Evolutionary conservation across 1,140 invertebrate species (phyloP).

Genomic region (Drosophila biarmipes): DNA sequence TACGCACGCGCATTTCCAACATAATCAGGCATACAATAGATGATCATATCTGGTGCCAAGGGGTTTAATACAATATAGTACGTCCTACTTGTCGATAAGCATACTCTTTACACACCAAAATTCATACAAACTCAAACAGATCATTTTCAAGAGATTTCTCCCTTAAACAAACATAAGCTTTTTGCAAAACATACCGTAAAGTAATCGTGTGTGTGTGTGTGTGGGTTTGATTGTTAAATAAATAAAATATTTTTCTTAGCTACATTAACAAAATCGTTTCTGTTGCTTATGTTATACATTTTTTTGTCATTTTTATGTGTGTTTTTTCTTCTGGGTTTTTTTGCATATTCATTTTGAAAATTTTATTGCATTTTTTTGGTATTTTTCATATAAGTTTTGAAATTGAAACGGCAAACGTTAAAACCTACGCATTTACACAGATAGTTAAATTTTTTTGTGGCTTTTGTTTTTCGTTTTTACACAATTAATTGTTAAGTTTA

Average conservation of each 20-base stretch:
- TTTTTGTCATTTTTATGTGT: conserved; percentile 59
- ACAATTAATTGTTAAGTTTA: conserved; percentile 60
- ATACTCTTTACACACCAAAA: conserved; percentile 54
- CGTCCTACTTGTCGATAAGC: conserved; percentile 38
- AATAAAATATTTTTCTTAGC: conserved; percentile 53
- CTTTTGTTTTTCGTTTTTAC: conserved; percentile 52
- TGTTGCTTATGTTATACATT: conserved; percentile 43
- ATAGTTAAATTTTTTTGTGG: conserved; percentile 54
- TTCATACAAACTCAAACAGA: conserved; percentile 31
- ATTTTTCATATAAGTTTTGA: conserved; percentile 54
- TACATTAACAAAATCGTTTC: conserved; percentile 47
- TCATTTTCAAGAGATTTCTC: conserved; percentile 21
- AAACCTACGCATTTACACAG: conserved; percentile 77
- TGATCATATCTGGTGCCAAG: conserved; percentile 37
- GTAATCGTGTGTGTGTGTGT: conserved; percentile 24
- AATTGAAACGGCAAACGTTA: conserved; percentile 79
- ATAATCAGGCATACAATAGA: conserved; percentile 71
- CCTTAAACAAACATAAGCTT: conserved; percentile 39
- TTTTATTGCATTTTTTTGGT: conserved; percentile 72
- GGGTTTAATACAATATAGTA: conserved; percentile 44
- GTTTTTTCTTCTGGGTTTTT: conserved; percentile 50
- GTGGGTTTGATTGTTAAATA: conserved; percentile 51
- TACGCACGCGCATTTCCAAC: conserved; percentile 57
- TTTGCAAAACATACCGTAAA: conserved; percentile 30
- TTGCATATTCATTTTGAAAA: conserved; percentile 75